Conservation (phyloP, 2,113 vertebrate species). For the Phrynosoma platyrhinos region DNA sequence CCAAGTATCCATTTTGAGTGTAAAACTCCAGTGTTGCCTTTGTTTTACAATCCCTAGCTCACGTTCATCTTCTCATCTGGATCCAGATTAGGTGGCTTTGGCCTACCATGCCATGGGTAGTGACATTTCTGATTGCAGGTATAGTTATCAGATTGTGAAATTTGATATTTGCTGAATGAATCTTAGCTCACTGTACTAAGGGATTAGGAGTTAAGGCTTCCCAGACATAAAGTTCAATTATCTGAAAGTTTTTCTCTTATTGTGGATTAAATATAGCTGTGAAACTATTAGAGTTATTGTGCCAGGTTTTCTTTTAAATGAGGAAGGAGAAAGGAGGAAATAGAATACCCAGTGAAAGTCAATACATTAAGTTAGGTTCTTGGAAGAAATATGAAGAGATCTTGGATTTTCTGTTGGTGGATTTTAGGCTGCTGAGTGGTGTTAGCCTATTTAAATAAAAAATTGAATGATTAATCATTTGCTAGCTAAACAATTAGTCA, state of each 20-base stretch:
- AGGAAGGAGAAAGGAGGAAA: neutral
- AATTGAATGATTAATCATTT: neutral
- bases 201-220: constrained; percentile 33
- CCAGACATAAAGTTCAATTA: neutral
- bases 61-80: constrained; percentile 33
- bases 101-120: neutral
- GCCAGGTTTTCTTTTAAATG: neutral
- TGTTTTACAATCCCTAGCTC: constrained; percentile 35
- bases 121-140: constrained; percentile 56
- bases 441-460: neutral
- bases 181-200: constrained; percentile 13
- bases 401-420: neutral
- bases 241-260: constrained; percentile 14
- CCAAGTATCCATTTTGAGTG: constrained; percentile 41
- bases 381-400: neutral
- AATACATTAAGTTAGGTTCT: neutral
- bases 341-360: neutral
- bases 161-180: neutral
- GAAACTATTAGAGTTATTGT: neutral
- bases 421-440: neutral
- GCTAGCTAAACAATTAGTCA: neutral
- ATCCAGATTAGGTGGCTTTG: constrained; percentile 25
- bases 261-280: neutral
- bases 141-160: constrained; percentile 46
- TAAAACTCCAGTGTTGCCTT: constrained; percentile 31